These are phyloP conservation scores for Lycaon pictus DNA, from an alignment of 2,113 vertebrate species.

Conservation along the genomic window DNA sequence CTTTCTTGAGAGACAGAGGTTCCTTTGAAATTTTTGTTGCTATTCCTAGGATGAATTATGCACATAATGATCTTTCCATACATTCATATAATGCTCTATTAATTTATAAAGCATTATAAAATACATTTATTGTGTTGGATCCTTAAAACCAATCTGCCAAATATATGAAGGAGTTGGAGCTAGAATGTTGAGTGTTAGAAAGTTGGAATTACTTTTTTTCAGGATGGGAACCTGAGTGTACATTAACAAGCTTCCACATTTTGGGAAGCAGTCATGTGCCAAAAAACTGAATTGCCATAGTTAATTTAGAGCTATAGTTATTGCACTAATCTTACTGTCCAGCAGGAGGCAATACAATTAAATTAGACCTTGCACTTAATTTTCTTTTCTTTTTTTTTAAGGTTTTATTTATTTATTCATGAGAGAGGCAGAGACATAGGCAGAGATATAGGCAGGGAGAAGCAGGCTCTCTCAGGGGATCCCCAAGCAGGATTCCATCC, in stretches of 20 bases:
- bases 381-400: no score
- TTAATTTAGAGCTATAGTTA: background rate
- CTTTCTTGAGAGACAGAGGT: background rate
- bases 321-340: background rate
- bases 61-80: background rate
- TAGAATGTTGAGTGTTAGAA: background rate
- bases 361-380: background rate
- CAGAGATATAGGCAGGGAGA: no score
- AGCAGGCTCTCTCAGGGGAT: no score
- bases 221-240: background rate
- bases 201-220: background rate
- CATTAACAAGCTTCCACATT: background rate
- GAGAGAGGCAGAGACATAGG: no score
- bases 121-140: background rate
- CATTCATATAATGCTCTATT: background rate
- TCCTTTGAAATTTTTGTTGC: conserved; percentile 14
- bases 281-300: background rate
- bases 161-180: background rate
- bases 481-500: no score
- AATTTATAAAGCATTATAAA: background rate
- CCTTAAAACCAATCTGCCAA: background rate
- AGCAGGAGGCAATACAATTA: background rate
- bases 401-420: no score
- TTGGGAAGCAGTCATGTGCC: background rate
- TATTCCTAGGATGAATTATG: background rate